Percentiles rank a stretch among this genome's conserved stretches.
phyloP scores from a whole-genome alignment of 23 tunicate species.

The Diplosoma virens region DNA sequence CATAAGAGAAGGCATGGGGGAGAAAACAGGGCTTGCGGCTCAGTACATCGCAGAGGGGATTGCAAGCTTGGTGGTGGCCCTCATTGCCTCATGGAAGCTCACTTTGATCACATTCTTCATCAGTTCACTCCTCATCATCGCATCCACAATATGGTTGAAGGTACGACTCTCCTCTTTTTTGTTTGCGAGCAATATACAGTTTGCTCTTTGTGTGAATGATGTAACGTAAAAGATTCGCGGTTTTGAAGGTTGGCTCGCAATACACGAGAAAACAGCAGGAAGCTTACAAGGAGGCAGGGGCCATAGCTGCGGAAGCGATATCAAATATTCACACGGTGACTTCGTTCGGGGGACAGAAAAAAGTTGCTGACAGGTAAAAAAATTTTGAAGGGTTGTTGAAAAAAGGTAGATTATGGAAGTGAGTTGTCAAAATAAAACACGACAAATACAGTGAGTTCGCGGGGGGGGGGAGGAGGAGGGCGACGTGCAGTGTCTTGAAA shows the following conservation, averaged over 20 bases:
- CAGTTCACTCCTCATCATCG: neutral
- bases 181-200: no score
- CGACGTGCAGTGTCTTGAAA: no score
- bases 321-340: neutral
- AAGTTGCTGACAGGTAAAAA: neutral
- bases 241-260: neutral
- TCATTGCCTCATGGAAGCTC: constrained; percentile 43
- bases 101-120: constrained; percentile 20
- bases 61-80: constrained; percentile 38
- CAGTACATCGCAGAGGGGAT: constrained; percentile 23
- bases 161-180: no score
- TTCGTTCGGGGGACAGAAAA: neutral
- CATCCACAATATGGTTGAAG: neutral
- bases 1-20: constrained; percentile 48
- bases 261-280: neutral
- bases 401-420: no score
- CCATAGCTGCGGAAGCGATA: neutral
- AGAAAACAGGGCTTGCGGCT: constrained; percentile 38
- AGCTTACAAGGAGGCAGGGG: neutral
- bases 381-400: no score
- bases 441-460: no score
- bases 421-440: no score
- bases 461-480: no score
- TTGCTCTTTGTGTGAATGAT: no score
- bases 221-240: no score